phyloP scores from a whole-genome alignment of 2,888 invertebrate genomes.

The Drosophila falleni region DNA sequence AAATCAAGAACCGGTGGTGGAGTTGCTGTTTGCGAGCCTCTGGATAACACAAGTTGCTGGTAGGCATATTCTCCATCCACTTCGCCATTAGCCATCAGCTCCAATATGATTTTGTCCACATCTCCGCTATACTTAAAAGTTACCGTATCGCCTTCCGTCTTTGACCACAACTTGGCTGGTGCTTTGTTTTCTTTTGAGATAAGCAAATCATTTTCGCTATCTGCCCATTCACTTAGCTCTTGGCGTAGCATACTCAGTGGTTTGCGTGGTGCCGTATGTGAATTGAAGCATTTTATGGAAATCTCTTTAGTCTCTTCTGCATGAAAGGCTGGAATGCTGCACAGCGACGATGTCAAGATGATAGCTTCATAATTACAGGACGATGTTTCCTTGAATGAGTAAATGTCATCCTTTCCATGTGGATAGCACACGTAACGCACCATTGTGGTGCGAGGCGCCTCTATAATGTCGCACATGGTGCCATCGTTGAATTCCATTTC shows the following conservation, averaged over 20 bases:
- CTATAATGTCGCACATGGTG: conserved; percentile 95
- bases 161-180: conserved; percentile 81
- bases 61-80: conserved; percentile 57
- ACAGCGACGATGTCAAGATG: conserved; percentile 94
- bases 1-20: conserved; percentile 85
- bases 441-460: conserved; percentile 92
- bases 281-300: conserved; percentile 90
- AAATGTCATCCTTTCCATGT: conserved; percentile 95
- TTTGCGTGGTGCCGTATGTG: conserved; percentile 89
- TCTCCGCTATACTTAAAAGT: conserved; percentile 70
- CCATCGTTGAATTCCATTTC: conserved; percentile 95
- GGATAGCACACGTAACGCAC: conserved; percentile 95
- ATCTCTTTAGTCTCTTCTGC: conserved; percentile 92
- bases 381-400: conserved; percentile 95
- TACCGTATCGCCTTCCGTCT: conserved; percentile 65
- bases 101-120: conserved; percentile 85
- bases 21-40: conserved; percentile 36
- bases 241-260: conserved; percentile 90
- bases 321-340: conserved; percentile 95
- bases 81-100: conserved; percentile 71
- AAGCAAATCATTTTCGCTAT: conserved; percentile 86
- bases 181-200: conserved; percentile 70
- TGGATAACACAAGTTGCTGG: conserved; percentile 41
- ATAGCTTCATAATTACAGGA: conserved; percentile 98
- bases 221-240: conserved; percentile 90